These are phyloP conservation scores for Thereva nobilitata DNA, from an alignment of 2,888 invertebrate species.

Conservation along the genomic window DNA sequence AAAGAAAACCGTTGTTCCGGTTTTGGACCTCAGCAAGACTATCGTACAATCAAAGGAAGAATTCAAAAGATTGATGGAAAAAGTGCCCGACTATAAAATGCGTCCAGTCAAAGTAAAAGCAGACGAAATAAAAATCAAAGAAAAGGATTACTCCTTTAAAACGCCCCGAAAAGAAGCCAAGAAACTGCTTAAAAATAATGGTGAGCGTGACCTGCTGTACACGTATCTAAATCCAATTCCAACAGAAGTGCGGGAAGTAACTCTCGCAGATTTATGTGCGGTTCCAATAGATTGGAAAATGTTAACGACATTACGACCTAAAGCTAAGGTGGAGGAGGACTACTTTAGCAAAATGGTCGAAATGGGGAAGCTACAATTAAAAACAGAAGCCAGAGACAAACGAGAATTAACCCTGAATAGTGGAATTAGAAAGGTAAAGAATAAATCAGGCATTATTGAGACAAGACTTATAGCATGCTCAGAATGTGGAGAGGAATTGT, in stretches of 20 bases:
- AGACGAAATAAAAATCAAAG: slow-evolving; percentile 78
- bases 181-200: slow-evolving; percentile 54
- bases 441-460: slow-evolving; percentile 80
- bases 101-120: slow-evolving; percentile 81
- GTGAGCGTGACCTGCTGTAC: slow-evolving; percentile 53
- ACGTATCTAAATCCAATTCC: slow-evolving; percentile 76
- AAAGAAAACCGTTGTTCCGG: slow-evolving; percentile 82
- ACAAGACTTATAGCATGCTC: slow-evolving; percentile 73
- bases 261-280: slow-evolving; percentile 69
- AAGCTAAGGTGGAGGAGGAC: slow-evolving; percentile 81
- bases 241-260: slow-evolving; percentile 69
- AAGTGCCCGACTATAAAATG: slow-evolving; percentile 88
- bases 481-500: slow-evolving; percentile 86
- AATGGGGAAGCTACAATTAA: slow-evolving; percentile 76
- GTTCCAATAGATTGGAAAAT: slow-evolving; percentile 92
- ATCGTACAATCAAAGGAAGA: slow-evolving; percentile 80
- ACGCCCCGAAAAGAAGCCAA: slow-evolving; percentile 73
- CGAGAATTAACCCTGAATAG: slow-evolving; percentile 68
- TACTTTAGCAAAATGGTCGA: slow-evolving; percentile 84
- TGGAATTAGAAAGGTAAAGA: slow-evolving; percentile 76
- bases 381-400: slow-evolving; percentile 73
- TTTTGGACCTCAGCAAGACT: slow-evolving; percentile 81
- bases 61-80: slow-evolving; percentile 78
- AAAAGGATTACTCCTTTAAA: slow-evolving; percentile 74
- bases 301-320: slow-evolving; percentile 85